A percentile compares a stretch with the other conserved stretches of the same genome.
phyloP scores from a whole-genome alignment of 2,797 vertebrate species.

The Alcedo atthis region DNA sequence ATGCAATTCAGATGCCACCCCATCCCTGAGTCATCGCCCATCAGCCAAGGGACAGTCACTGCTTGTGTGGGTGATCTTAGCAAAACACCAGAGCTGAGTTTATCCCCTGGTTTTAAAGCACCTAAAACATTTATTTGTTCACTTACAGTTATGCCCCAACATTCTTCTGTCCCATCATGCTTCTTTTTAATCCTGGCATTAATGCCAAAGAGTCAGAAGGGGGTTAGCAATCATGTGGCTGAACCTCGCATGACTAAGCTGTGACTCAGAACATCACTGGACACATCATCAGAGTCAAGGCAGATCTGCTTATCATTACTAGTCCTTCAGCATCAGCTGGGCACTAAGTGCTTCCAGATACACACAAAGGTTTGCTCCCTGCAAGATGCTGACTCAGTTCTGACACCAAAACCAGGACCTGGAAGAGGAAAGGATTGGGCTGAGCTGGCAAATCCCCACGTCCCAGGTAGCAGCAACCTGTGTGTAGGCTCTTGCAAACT shows the following conservation, averaged over 20 bases:
- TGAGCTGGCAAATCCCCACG: background rate
- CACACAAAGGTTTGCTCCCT: background rate
- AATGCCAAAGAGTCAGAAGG: background rate
- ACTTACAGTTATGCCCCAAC: background rate
- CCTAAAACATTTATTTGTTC: background rate
- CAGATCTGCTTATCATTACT: background rate
- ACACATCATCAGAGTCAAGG: background rate
- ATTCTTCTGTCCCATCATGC: background rate
- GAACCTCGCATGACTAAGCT: conserved; percentile 1
- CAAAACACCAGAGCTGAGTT: background rate
- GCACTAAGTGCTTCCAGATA: background rate
- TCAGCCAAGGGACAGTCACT: background rate
- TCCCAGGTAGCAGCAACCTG: background rate
- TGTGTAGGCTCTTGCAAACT: background rate
- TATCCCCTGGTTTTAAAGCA: background rate
- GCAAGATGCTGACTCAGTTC: background rate
- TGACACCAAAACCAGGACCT: background rate
- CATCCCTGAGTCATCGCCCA: too few species aligned
- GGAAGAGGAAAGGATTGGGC: background rate
- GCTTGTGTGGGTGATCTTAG: background rate
- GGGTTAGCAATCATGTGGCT: background rate
- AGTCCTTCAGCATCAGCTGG: background rate
- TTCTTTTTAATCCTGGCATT: background rate
- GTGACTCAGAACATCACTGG: conserved; percentile 16
- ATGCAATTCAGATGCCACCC: background rate